Percentiles rank a stretch among this genome's conserved stretches.
These are phyloP conservation scores for Caerostris darwini DNA, from an alignment of 1,140 invertebrate species.

Conservation along the genomic window DNA sequence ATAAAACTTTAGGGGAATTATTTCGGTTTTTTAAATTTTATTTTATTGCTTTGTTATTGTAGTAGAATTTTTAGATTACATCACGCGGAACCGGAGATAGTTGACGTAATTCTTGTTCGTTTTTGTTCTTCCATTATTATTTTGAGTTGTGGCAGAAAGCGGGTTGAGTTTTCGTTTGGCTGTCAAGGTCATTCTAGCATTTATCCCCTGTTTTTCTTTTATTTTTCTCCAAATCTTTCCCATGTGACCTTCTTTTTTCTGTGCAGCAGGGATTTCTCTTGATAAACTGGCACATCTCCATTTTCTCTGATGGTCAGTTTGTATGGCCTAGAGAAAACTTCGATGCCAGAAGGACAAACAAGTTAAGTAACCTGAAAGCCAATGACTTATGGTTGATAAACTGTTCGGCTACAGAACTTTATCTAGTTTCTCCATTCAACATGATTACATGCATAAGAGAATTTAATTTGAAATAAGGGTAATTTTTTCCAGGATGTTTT, in stretches of 20 bases:
- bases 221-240: neutral
- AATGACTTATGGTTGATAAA: neutral
- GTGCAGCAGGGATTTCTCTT: neutral
- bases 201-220: slow-evolving; percentile 28
- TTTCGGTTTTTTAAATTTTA: neutral
- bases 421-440: too few species aligned
- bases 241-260: slow-evolving; percentile 2
- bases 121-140: too few species aligned
- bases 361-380: neutral
- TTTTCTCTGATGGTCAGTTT: neutral
- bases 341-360: neutral
- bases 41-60: too few species aligned
- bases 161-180: neutral
- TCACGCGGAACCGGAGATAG: neutral
- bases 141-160: neutral
- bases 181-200: slow-evolving; percentile 10
- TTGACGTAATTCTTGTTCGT: neutral
- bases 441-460: too few species aligned
- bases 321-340: neutral
- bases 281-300: slow-evolving; percentile 5
- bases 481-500: too few species aligned
- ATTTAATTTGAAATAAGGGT: too few species aligned
- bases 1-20: neutral
- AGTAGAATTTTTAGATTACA: neutral
- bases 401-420: neutral